Percentiles rank a stretch among this genome's conserved stretches.
Evolutionary conservation across 2,797 vertebrate genomes (phyloP).

Genomic region (Spizella passerina): DNA sequence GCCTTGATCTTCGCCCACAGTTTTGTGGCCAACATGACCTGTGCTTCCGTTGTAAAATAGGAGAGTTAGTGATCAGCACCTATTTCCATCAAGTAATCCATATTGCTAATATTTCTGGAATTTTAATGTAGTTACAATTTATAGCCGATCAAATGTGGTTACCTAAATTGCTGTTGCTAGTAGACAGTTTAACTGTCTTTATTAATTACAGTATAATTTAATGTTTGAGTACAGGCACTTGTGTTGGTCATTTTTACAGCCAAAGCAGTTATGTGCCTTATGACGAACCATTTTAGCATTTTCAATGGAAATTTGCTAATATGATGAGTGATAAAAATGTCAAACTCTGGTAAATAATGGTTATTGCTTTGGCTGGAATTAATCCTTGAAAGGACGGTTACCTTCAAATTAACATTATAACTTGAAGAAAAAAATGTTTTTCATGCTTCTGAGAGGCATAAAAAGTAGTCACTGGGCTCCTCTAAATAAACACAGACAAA

Average conservation of each 20-base stretch:
- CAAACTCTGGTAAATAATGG: conserved; percentile 82
- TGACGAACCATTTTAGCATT: conserved; percentile 86
- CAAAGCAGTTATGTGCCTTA: conserved; percentile 82
- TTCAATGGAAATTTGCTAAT: conserved; percentile 86
- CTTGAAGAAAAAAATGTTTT: conserved; percentile 64
- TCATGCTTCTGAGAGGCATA: conserved; percentile 48
- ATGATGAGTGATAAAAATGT: conserved; percentile 85
- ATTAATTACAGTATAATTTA: conserved; percentile 98
- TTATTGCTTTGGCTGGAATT: conserved; percentile 82
- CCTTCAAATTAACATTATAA: conserved; percentile 83
- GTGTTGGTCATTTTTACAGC: conserved; percentile 85
- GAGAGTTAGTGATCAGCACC: conserved; percentile 87
- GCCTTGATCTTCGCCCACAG: conserved; percentile 91
- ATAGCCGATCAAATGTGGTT: conserved; percentile 98
- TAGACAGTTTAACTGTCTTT: conserved; percentile 98
- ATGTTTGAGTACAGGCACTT: conserved; percentile 84
- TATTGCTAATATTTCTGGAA: conserved; percentile 96
- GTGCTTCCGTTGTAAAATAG: conserved; percentile 83
- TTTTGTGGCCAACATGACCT: conserved; percentile 94
- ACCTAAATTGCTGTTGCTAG: conserved; percentile 98
- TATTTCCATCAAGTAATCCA: conserved; percentile 93
- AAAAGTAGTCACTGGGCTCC: neutral
- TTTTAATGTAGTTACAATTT: conserved; percentile 98
- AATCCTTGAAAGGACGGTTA: conserved; percentile 81
- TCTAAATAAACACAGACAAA: conserved; percentile 27